Evolutionary conservation across 2,888 invertebrate species (phyloP).

Genomic region (Ischnura elegans): DNA sequence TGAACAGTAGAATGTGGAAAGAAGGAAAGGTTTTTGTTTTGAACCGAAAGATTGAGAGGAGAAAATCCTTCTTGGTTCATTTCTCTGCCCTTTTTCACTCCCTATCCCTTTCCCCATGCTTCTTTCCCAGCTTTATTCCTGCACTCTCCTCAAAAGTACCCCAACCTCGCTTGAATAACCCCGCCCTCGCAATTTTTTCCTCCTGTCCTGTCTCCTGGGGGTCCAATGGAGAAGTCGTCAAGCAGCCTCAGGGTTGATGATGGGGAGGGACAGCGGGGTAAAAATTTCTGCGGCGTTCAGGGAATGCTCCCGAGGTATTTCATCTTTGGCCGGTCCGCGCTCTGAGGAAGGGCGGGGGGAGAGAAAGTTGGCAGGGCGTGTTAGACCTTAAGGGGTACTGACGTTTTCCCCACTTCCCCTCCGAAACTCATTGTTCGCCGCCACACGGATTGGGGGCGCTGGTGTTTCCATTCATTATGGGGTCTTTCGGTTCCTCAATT

Average conservation of each 20-base stretch:
- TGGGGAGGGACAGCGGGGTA: not conserved
- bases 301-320: not conserved
- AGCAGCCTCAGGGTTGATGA: constrained; percentile 28
- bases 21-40: no score
- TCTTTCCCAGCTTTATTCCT: not conserved
- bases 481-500: constrained; percentile 35
- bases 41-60: not conserved
- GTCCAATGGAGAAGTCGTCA: not conserved
- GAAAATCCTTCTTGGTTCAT: not conserved
- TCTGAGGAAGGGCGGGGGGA: not conserved
- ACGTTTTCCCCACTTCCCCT: no score
- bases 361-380: not conserved
- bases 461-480: not conserved
- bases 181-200: not conserved
- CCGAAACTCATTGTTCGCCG: constrained; percentile 31
- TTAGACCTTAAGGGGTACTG: no score
- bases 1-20: not conserved
- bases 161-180: not conserved
- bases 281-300: not conserved
- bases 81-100: not conserved
- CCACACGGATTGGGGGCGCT: constrained; percentile 3
- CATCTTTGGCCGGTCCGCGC: not conserved
- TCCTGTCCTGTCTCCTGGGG: not conserved
- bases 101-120: not conserved
- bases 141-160: not conserved